Base-by-base conservation (phyloP, 1,140 invertebrate genomes). In the Procambarus virginalis region DNA sequence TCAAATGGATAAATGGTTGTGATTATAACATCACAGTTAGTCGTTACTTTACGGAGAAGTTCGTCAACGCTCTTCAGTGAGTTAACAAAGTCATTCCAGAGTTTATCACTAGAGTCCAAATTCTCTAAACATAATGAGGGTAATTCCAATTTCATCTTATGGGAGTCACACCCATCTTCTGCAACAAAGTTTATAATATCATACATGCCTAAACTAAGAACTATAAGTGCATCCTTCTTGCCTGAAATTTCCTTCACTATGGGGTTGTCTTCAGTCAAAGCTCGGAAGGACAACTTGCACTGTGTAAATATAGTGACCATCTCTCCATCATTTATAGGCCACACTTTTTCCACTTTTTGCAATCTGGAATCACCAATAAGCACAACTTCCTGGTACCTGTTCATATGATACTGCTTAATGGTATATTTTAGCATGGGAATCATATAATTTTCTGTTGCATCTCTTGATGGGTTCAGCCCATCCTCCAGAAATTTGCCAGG, bases 1-100 rank as follows among this genome's bases (percentile, higher is more conserved):
- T 73, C 68, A 73, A 73, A 73, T 73, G 68, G 68, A 73, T 73
- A 73, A 20, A 73, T 73, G 68, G 68, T 73, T 14, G 68, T 73
- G 5, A 73, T 73, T 34, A 73, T 73, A 3, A 73, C 68, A 73
- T 73, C 68, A 73, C 68, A 73, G 34, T 73, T 34, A 34, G 1
- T 9, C 22, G 68, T 73, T 34, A 73, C 22, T 34, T 10, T 73
- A 20, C 68, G 22, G n/a, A 73, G n/a, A 8, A 73, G n/a, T 34
- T 34, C n/a, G n/a, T 73, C 68, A 22, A 34, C 68, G 22, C 20
- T 22, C 68, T 73, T 34, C n/a, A 73, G 34, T 6, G 22, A 22
- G n/a, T 34, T 2, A 34, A 34, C 68, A 73, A 73, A 73, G 6
- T 45, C 22, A 34, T 34, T 9, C 68, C 20, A 73, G 22, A 34